These are phyloP conservation scores for Borostomias antarcticus DNA, from an alignment of 2,797 vertebrate species.

Conservation along the genomic window DNA sequence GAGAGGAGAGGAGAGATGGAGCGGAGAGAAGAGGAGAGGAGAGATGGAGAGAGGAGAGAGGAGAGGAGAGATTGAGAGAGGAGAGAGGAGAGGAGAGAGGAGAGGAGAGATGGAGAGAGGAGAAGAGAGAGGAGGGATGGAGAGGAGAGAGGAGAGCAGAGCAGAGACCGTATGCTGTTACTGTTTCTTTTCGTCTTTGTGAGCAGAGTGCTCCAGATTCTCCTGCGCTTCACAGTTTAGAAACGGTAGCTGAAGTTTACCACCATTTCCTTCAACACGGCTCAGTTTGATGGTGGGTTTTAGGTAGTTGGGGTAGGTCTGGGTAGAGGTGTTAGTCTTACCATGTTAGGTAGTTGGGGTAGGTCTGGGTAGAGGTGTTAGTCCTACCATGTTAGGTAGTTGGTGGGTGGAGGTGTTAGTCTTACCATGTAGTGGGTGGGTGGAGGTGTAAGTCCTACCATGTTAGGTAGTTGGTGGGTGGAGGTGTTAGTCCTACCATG, in stretches of 20 bases:
- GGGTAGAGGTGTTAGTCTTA: slow-evolving; percentile 42
- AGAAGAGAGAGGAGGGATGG: too few species aligned
- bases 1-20: too few species aligned
- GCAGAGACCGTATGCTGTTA: not conserved
- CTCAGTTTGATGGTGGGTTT: not conserved
- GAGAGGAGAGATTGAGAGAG: too few species aligned
- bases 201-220: not conserved
- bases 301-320: not conserved
- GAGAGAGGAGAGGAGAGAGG: too few species aligned
- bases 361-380: not conserved
- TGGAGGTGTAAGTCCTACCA: not conserved
- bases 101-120: too few species aligned
- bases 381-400: slow-evolving; percentile 83
- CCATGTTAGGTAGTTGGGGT: slow-evolving; percentile 52
- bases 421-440: too few species aligned
- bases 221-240: not conserved
- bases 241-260: too few species aligned
- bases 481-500: too few species aligned
- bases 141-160: not conserved
- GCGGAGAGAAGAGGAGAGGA: too few species aligned
- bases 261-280: not conserved
- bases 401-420: too few species aligned
- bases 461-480: not conserved
- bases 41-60: too few species aligned
- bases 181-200: not conserved